Conservation (phyloP, 2,797 vertebrate genomes). For the Setipinna tenuifilis region DNA sequence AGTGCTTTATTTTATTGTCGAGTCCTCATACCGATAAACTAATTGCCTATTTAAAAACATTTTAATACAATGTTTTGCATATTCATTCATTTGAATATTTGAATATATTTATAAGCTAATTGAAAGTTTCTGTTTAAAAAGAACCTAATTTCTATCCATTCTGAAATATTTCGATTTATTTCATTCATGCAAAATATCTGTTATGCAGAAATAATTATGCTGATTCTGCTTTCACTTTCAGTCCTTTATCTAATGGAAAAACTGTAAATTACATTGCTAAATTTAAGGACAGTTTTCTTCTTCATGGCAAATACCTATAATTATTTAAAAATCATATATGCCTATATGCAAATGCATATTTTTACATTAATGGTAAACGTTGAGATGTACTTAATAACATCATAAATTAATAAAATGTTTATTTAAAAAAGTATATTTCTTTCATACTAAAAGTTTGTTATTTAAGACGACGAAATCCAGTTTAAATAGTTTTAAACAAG, state of each 20-base stretch:
- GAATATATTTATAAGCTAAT: neutral
- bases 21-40: too few relatives aligned
- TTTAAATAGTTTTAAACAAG: neutral
- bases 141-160: neutral
- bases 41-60: neutral
- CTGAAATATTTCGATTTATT: neutral
- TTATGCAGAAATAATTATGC: neutral
- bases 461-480: neutral
- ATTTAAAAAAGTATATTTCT: too few relatives aligned
- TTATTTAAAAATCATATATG: neutral
- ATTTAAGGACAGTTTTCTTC: neutral
- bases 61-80: slow-evolving; percentile 52
- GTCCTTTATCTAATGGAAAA: neutral
- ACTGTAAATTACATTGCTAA: neutral
- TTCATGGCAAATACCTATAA: neutral
- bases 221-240: neutral
- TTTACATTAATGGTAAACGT: neutral
- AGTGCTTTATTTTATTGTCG: neutral
- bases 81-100: neutral
- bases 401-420: too few relatives aligned
- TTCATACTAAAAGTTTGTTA: neutral
- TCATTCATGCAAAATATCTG: neutral
- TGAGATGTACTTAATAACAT: too few relatives aligned
- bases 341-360: neutral
- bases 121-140: neutral